Conservation (phyloP, 2,797 vertebrate genomes). For the Taeniopygia guttata region DNA sequence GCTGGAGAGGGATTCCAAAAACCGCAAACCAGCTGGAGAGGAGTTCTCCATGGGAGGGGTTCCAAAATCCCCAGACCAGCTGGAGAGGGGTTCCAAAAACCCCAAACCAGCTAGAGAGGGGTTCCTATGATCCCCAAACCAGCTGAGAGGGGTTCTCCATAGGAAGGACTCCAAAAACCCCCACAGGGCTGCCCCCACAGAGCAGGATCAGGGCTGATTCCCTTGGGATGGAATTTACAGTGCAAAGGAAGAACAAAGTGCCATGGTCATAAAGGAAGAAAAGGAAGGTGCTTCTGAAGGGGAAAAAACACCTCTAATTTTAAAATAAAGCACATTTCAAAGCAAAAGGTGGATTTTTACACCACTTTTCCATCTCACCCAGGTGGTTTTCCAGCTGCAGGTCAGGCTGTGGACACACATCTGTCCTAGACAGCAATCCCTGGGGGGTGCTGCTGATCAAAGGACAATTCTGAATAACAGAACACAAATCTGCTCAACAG, state of each 20-base stretch:
- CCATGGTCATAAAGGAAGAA: background rate
- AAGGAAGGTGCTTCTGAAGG: background rate
- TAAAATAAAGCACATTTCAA: background rate
- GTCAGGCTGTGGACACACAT: background rate
- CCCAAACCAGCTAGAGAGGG: background rate
- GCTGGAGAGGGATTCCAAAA: accelerated
- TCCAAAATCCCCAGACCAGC: background rate
- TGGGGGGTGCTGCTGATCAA: background rate
- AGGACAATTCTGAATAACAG: background rate
- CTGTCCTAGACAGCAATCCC: background rate
- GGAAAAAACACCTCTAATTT: background rate
- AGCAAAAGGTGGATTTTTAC: background rate
- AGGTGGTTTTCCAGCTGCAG: background rate
- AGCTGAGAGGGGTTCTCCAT: background rate
- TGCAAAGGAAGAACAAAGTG: background rate
- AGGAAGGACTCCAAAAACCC: too few relatives aligned
- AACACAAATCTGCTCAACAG: background rate
- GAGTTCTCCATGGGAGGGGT: background rate
- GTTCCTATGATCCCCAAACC: too few relatives aligned
- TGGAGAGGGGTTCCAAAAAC: background rate
- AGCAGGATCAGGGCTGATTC: background rate
- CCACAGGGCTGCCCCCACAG: accelerated
- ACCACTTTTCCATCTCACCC: background rate
- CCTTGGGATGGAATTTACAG: background rate
- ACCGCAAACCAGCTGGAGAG: background rate